Base-by-base conservation (phyloP, 1,140 invertebrate species). In the Rhopalosiphum padi region DNA sequence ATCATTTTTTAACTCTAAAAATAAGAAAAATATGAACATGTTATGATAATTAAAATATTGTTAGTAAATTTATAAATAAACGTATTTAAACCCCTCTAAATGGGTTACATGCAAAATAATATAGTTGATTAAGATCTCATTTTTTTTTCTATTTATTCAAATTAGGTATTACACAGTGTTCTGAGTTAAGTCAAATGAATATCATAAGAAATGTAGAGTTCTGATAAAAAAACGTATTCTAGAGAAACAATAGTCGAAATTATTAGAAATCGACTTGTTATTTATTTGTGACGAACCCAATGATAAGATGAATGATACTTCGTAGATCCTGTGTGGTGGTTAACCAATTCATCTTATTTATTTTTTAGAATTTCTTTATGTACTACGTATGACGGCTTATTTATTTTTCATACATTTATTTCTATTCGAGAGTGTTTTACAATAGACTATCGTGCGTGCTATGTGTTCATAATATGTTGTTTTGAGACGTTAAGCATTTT, bases 341-440 rank as follows among this genome's bases (percentile, higher is more conserved):
- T n/a, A 77, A 77, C 30, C 30, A 77, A 77, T 77, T 77, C 60
- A 77, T 77, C 60, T 77, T 77, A 77, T 77, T 77, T 77, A 77
- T 77, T 77, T 68, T 77, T 77, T 77, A 77, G 0, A 30, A n/a
- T 35, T n/a, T 21, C 60, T 77, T 18, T 77, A 77, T 77, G 15
- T n/a, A 77, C 11, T 77, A 77, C 60, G 60, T 77, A 77, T 77
- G 30, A 77, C 60, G 30, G 60, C 60, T n/a, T 77, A 77, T 77
- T 77, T 77, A 77, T 77, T n/a, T 77, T n/a, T 77, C 60, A 77
- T n/a, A 77, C 30, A 77, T n/a, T 68, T 68, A 68, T 68, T 77
- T 77, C n/a, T 77, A 77, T 35, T 35, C 30, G n/a, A 77, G 15
- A 77, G 30, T 77, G 60, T 77, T 77, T n/a, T 77, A 35, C 60